Conservation (phyloP, 2,113 vertebrate species). For the Chloroceryle aenea region DNA sequence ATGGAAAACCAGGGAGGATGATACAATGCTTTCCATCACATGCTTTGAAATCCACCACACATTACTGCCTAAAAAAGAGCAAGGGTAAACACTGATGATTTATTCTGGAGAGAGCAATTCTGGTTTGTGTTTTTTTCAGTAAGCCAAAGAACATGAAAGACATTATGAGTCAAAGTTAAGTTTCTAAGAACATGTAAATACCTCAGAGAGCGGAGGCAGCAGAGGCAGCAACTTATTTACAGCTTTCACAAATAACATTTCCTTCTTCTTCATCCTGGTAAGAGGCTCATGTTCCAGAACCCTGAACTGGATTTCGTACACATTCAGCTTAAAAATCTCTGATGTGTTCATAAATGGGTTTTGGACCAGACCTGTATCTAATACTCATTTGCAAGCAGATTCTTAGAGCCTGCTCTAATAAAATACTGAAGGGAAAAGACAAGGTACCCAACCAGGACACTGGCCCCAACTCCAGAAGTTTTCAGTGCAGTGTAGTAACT, state of each 20-base stretch:
- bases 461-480: background rate
- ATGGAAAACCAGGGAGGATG: background rate
- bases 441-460: background rate
- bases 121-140: background rate
- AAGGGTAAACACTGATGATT: background rate
- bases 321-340: background rate
- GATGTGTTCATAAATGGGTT: background rate
- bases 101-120: background rate
- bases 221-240: background rate
- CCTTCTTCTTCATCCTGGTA: background rate
- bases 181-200: background rate
- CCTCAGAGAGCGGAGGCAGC: background rate
- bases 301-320: background rate
- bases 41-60: background rate
- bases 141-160: background rate
- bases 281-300: background rate
- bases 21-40: background rate
- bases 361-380: background rate
- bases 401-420: background rate
- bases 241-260: background rate
- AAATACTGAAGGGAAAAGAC: background rate
- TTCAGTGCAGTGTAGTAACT: background rate
- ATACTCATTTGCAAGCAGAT: background rate
- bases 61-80: background rate
- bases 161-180: background rate